These are phyloP conservation scores for Tipula unca DNA, from an alignment of 2,888 invertebrate species.

Conservation along the genomic window DNA sequence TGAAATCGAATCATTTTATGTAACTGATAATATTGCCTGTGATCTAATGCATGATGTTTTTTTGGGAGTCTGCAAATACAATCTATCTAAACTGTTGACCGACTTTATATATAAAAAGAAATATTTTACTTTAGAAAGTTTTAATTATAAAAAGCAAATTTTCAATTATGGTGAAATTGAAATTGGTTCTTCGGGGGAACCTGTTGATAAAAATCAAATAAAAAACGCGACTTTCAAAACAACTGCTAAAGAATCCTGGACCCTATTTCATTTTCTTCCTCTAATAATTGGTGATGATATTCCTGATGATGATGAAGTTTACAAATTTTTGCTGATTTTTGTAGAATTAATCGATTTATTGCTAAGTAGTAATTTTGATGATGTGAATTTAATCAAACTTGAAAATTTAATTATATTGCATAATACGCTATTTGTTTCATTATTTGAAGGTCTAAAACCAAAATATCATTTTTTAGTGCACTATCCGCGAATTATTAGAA, in stretches of 20 bases:
- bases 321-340: neutral
- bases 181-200: slow-evolving; percentile 21
- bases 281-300: slow-evolving; percentile 14
- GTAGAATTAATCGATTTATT: neutral
- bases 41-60: no score
- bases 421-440: neutral
- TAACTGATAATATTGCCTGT: no score
- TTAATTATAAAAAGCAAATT: no score
- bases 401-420: neutral
- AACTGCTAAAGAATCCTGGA: neutral
- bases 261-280: slow-evolving; percentile 15
- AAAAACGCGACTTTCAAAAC: slow-evolving; percentile 8
- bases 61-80: no score
- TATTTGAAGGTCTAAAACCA: neutral
- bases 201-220: neutral
- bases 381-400: neutral
- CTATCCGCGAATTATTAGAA: slow-evolving; percentile 8
- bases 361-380: neutral
- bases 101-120: slow-evolving; percentile 15
- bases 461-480: slow-evolving; percentile 20
- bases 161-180: slow-evolving; percentile 23
- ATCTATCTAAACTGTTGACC: neutral
- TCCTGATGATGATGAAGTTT: neutral
- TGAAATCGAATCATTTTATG: no score
- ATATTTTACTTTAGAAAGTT: neutral